phyloP scores from a whole-genome alignment of 2,888 invertebrate genomes.

The Rhopalosiphum nymphaeae region DNA sequence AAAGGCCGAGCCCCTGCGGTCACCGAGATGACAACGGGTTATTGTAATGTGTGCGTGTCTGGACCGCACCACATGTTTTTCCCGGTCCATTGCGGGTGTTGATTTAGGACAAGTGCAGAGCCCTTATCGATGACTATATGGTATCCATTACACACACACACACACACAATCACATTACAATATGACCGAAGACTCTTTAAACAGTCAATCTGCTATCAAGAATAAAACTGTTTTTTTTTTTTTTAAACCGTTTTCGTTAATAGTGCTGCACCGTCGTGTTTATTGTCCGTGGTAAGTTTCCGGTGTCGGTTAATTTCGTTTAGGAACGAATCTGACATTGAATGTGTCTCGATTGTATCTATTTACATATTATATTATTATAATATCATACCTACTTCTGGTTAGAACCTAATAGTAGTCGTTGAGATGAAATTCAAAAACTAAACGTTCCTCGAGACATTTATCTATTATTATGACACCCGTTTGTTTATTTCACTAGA shows the following conservation, averaged over 20 bases:
- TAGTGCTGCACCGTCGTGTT: conserved; percentile 10
- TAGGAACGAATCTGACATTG: not conserved
- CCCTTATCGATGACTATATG: conserved; percentile 44
- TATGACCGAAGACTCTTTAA: conserved; percentile 29
- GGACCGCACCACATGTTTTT: conserved; percentile 28
- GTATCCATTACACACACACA: conserved; percentile 44
- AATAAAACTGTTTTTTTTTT: conserved; percentile 27
- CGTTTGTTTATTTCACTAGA: not conserved
- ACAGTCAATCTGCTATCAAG: conserved; percentile 37
- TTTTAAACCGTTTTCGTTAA: not conserved
- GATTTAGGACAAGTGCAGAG: conserved; percentile 56
- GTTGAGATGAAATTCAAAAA: not conserved
- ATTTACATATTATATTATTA: not conserved
- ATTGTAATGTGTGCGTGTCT: conserved; percentile 51
- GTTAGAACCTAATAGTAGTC: not conserved
- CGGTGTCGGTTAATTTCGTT: conserved; percentile 40
- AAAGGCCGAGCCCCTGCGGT: conserved; percentile 57
- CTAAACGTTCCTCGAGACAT: not conserved
- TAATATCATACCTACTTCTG: not conserved
- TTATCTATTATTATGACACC: conserved; percentile 9
- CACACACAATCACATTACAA: not conserved
- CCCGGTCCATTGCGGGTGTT: conserved; percentile 50
- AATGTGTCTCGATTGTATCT: conserved; percentile 18
- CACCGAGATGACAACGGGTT: conserved; percentile 57
- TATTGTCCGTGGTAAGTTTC: conserved; percentile 43